These are phyloP conservation scores for Todiramphus chloris DNA, from an alignment of 2,113 vertebrate genomes.

Conservation along the genomic window DNA sequence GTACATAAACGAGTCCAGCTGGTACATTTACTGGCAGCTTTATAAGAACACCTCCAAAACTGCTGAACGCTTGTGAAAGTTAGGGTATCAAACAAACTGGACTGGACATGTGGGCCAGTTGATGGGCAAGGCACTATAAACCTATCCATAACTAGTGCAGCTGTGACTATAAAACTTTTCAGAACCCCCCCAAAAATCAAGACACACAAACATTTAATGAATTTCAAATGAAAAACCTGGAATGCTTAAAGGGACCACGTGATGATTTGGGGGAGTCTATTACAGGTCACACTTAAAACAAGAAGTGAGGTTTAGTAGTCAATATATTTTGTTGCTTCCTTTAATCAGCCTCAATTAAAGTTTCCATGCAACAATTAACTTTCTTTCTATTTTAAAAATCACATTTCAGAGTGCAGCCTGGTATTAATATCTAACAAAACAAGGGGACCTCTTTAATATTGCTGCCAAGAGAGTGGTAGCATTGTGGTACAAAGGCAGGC, in stretches of 20 bases:
- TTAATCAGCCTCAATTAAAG: slow-evolving; percentile 65
- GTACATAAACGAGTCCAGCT: slow-evolving; percentile 84
- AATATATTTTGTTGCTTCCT: slow-evolving; percentile 63
- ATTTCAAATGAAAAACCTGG: slow-evolving; percentile 67
- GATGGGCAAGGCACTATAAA: slow-evolving; percentile 78
- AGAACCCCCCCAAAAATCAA: slow-evolving; percentile 67
- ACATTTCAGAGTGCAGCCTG: slow-evolving; percentile 16
- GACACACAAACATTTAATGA: slow-evolving; percentile 74
- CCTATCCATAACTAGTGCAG: slow-evolving; percentile 79
- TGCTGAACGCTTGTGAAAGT: slow-evolving; percentile 74
- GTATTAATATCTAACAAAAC: slow-evolving; percentile 30
- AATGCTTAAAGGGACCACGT: slow-evolving; percentile 9
- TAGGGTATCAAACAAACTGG: slow-evolving; percentile 79
- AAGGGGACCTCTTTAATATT: slow-evolving; percentile 28
- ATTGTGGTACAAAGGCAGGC: slow-evolving; percentile 48
- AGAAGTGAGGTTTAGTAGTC: slow-evolving; percentile 59
- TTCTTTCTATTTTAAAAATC: slow-evolving; percentile 68
- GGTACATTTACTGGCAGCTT: slow-evolving; percentile 81
- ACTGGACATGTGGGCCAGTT: slow-evolving; percentile 79
- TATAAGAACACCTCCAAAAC: slow-evolving; percentile 82
- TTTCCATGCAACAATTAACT: slow-evolving; percentile 54
- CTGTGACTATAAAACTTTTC: slow-evolving; percentile 82
- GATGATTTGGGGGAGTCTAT: slow-evolving; percentile 18
- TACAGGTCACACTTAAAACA: slow-evolving; percentile 60
- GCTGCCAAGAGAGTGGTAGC: slow-evolving; percentile 34